Percentiles rank a stretch among this genome's conserved stretches.
phyloP scores from a whole-genome alignment of 2,888 invertebrate species.

The Elmis aenea region DNA sequence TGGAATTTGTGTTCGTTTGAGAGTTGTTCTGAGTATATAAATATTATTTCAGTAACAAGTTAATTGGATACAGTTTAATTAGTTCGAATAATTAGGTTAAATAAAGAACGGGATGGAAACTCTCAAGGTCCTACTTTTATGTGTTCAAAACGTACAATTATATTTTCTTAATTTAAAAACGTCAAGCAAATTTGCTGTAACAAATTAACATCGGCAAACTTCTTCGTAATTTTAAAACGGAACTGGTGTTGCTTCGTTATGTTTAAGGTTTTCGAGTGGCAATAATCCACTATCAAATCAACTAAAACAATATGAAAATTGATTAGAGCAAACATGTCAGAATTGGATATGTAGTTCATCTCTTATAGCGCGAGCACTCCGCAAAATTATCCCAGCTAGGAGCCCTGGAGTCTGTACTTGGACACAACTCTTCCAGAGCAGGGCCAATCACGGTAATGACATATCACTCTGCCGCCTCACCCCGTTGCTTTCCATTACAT shows the following conservation, averaged over 20 bases:
- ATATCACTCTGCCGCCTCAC: constrained; percentile 20
- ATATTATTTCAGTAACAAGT: constrained; percentile 32
- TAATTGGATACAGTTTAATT: constrained; percentile 32
- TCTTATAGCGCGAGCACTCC: constrained; percentile 29
- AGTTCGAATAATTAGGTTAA: constrained; percentile 29
- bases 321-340: constrained; percentile 19
- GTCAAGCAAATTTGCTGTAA: too few species aligned
- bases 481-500: constrained; percentile 2
- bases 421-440: constrained; percentile 26
- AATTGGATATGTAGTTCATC: constrained; percentile 27
- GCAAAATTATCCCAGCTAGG: constrained; percentile 29
- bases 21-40: constrained; percentile 26
- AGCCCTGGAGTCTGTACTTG: constrained; percentile 24
- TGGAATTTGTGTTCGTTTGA: constrained; percentile 27
- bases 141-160: too few species aligned
- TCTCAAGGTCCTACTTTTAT: too few species aligned
- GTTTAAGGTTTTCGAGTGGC: too few species aligned
- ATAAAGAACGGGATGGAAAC: background rate
- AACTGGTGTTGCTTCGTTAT: too few species aligned
- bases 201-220: too few species aligned
- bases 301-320: constrained; percentile 18
- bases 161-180: too few species aligned
- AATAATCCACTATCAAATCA: too few species aligned
- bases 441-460: constrained; percentile 29
- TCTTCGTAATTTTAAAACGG: too few species aligned